phyloP scores from a whole-genome alignment of 2,888 invertebrate genomes.

The Napeogenes inachia region DNA sequence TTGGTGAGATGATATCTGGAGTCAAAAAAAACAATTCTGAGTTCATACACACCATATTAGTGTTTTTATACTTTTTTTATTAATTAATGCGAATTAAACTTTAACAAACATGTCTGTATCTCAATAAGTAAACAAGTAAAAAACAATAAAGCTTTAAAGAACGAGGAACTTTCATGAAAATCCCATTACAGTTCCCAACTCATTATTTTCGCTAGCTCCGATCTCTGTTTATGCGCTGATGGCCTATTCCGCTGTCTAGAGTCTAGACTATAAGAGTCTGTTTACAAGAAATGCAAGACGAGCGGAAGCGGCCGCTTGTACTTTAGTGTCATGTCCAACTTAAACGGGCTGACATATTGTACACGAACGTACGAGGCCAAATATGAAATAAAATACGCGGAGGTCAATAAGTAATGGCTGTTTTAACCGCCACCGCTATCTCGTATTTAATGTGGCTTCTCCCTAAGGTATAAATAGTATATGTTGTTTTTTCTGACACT shows the following conservation, averaged over 20 bases:
- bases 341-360: too few species aligned
- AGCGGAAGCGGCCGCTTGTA: not conserved
- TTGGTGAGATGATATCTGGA: too few species aligned
- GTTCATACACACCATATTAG: too few species aligned
- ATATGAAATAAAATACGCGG: not conserved
- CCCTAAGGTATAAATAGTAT: constrained; percentile 1
- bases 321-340: too few species aligned
- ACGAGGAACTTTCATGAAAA: constrained; percentile 3
- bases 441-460: not conserved
- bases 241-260: constrained; percentile 18
- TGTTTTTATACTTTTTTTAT: too few species aligned
- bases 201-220: constrained; percentile 23
- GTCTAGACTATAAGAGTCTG: constrained; percentile 13
- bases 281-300: constrained; percentile 5
- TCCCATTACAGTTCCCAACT: constrained; percentile 22
- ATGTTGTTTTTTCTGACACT: constrained; percentile 1
- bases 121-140: not conserved
- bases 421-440: not conserved
- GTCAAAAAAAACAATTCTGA: too few species aligned
- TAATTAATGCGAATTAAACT: too few species aligned
- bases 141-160: constrained; percentile 4
- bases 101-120: not conserved
- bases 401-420: not conserved
- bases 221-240: constrained; percentile 14
- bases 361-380: not conserved